Base-by-base conservation (phyloP, 2,888 invertebrate species). In the Xiphydria camelus region DNA sequence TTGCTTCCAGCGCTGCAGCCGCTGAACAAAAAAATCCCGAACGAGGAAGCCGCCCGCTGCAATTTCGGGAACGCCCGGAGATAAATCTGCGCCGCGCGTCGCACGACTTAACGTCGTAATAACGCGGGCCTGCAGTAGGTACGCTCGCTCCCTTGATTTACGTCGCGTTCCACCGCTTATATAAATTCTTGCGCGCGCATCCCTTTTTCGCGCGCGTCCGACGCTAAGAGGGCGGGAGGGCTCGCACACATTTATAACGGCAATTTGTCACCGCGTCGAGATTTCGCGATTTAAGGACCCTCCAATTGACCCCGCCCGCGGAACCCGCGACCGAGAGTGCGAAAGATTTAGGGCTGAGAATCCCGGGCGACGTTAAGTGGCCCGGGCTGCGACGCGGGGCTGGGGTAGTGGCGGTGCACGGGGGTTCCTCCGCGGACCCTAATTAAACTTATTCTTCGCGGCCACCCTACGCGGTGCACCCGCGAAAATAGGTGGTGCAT, bases 401-500 rank as follows among this genome's bases (percentile, higher is more conserved):
- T n/a, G n/a, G n/a, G n/a, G n/a, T n/a, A n/a, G n/a, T n/a, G n/a
- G n/a, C n/a, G n/a, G n/a, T n/a, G n/a, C n/a, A n/a, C n/a, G n/a
- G n/a, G n/a, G n/a, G n/a, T n/a, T n/a, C n/a, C n/a, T n/a, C n/a
- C n/a, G n/a, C n/a, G n/a, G n/a, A n/a, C n/a, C n/a, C n/a, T n/a
- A n/a, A n/a, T n/a, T n/a, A n/a, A n/a, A n/a, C n/a, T n/a, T n/a
- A n/a, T 26, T 45, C 44, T 41, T 41, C 42, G 25, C 42, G 18
- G 33, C 33, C 31, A 32, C 32, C 25, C 41, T 7, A 22, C 9
- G 29, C 19, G 41, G 45, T 34, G 42, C 45, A 45, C 45, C 45
- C 45, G 45, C 23, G 12, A 34, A n/a, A n/a, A n/a, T n/a, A n/a
- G n/a, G n/a, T n/a, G n/a, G n/a, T n/a, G n/a, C n/a, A n/a, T n/a